Base-by-base conservation (phyloP, 2,888 invertebrate species). In the Drosophila siamana region DNA sequence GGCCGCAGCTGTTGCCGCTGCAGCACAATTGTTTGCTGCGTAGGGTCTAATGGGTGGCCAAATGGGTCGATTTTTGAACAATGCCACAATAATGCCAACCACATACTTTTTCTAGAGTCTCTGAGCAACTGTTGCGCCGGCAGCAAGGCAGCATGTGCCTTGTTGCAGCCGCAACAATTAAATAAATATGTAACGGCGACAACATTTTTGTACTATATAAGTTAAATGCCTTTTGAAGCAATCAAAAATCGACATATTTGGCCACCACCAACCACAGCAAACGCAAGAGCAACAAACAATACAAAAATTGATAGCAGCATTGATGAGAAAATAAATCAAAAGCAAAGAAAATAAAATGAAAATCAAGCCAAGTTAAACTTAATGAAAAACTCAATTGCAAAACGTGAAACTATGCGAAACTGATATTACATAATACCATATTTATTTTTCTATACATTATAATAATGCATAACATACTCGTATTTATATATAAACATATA, bases 1-100 rank as follows among this genome's bases (percentile, higher is more conserved):
- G 63, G 70, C 73, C 50, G 87, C 88, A 30, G 89, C 89, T 71
- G 74, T 74, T 59, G 89, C 88, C 63, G 88, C 89, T 57, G 87
- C 89, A 40, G 88, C 90, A 38, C 91, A 91, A 66, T 77, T 83
- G 22, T 83, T 83, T 74, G 83, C 83, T 59, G 89, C 90, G 90
- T 90, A 90, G 90, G 91, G 90, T 82, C 84, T 91, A 83, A 89
- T 85, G 74, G 85, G 90, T 89, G 90, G 91, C 91, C 91, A 90
- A 89, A 81, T 91, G 82, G 91, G 90, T 80, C 89, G 91, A 90
- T 90, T 90, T 88, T 87, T 90, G 74, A 91, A 88, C 57, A 90
- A 89, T 81, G 88, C 90, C 76, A 90, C 90, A 15, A 89, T 90
- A 77, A 81, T 90, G 77, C 90, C 90, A 62, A 90, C 90, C 24